Evolutionary conservation across 2,888 invertebrate genomes (phyloP), one percentile per base, ranked within the genome.

Genomic region (Phalera bucephala): DNA sequence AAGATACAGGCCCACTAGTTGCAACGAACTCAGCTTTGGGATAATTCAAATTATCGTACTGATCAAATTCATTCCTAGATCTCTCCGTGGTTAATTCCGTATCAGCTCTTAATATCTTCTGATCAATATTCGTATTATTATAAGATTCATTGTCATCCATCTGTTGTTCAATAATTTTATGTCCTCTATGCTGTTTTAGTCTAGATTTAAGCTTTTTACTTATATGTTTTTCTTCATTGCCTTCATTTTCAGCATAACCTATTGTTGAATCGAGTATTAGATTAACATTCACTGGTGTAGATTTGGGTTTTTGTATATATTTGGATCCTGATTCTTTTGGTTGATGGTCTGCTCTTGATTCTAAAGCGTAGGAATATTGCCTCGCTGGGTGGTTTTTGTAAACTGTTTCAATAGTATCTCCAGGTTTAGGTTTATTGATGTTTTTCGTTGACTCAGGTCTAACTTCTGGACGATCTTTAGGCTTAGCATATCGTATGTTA

Each of bases 21-120:
- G 57, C 62, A 1, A 65, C n/a, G 0, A 55, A 44, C 0, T 57
- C 43, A 0, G 45, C 20, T 34, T 49, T 65, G 0, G 52, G 46
- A 37, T 61, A 54, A 4, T 59, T 52, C 0, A 27, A 49, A 19
- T 61, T 59, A 0, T 64, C 56, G 8, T 73, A 64, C 6, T 64
- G 58, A 27, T 75, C 69, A 13, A 69, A 66, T 11, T 66, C 69
- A 0, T 31, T 40, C 4, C 11, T 48, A 4, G 44, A 46, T 10
- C 46, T 60, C 6, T 33, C 41, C 0, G 57, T 62, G 0, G 61
- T 66, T 1, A 61, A 6, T 2, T 30, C 13, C 0, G n/a, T 17
- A 4, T 19, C 3, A 0, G 29, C 15, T 3, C 29, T 15, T 3
- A 8, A n/a, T 3, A 14, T 14, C 6, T 10, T 8, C 1, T 2